These are phyloP conservation scores for Mactromeris polynyma DNA, from an alignment of 2,888 invertebrate genomes.

Conservation along the genomic window DNA sequence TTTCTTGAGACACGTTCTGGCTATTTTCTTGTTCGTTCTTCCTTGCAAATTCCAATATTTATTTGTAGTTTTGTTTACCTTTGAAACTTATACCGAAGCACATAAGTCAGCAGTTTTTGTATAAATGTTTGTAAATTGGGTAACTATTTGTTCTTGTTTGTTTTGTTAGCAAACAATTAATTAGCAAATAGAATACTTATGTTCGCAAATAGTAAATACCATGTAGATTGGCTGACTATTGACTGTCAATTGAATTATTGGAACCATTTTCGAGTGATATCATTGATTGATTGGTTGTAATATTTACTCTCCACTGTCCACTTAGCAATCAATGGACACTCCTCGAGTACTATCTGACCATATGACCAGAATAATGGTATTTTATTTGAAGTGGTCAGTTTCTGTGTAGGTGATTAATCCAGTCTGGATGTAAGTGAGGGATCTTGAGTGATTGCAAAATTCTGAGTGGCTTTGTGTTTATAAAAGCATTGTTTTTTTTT, in stretches of 20 bases:
- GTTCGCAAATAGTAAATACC: background rate
- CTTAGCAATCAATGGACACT: background rate
- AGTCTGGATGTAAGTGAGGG: background rate
- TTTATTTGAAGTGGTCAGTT: background rate
- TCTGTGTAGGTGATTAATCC: background rate
- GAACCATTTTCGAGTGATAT: conserved; percentile 6
- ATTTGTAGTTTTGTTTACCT: background rate
- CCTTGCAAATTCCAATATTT: background rate
- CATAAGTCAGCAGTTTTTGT: background rate
- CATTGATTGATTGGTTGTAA: conserved; percentile 26
- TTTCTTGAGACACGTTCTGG: too few relatives aligned
- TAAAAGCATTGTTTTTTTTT: too few relatives aligned
- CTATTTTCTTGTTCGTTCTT: too few relatives aligned
- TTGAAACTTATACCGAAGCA: background rate
- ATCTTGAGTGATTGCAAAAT: background rate
- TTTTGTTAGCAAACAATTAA: background rate
- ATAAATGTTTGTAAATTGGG: background rate
- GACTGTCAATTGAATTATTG: conserved; percentile 19
- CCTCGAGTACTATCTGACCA: background rate
- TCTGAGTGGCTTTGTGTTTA: background rate
- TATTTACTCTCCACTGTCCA: conserved; percentile 9
- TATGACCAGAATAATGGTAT: background rate
- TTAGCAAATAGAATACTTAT: background rate
- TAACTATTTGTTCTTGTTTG: background rate
- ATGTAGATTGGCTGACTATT: background rate